Percentiles rank a stretch among this genome's conserved stretches.
These are phyloP conservation scores for Ctenopoma kingsleyae DNA, from an alignment of 2,797 vertebrate genomes.

Conservation along the genomic window DNA sequence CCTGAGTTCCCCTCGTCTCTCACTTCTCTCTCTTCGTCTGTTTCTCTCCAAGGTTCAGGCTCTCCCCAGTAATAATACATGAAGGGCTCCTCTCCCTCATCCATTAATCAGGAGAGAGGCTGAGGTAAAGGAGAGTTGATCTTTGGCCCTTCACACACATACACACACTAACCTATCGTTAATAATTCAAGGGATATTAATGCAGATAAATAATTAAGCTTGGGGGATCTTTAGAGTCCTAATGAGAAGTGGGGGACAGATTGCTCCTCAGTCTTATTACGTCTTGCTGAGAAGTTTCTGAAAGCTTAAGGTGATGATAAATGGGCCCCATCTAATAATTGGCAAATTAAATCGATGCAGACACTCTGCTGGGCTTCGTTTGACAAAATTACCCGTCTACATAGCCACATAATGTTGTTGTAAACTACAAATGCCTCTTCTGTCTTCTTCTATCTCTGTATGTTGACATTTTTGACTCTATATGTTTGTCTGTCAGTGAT, in stretches of 20 bases:
- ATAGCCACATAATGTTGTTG: not conserved
- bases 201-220: slow-evolving; percentile 83
- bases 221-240: slow-evolving; percentile 61
- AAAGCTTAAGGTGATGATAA: slow-evolving; percentile 65
- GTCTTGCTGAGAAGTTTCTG: slow-evolving; percentile 66
- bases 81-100: slow-evolving; percentile 77
- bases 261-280: slow-evolving; percentile 61
- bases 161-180: slow-evolving; percentile 61
- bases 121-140: slow-evolving; percentile 72
- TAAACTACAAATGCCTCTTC: not conserved
- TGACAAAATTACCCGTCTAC: slow-evolving; percentile 18
- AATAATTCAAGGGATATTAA: slow-evolving; percentile 80
- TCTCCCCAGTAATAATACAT: slow-evolving; percentile 81
- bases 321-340: slow-evolving; percentile 35
- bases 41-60: slow-evolving; percentile 56
- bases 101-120: slow-evolving; percentile 77
- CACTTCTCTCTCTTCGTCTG: slow-evolving; percentile 31
- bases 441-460: not conserved
- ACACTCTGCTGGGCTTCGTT: not conserved
- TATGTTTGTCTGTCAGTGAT: not conserved
- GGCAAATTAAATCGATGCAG: slow-evolving; percentile 59
- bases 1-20: slow-evolving; percentile 30
- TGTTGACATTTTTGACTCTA: not conserved
- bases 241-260: slow-evolving; percentile 76
- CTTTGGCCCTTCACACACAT: slow-evolving; percentile 73